Conservation (phyloP, 2,113 vertebrate species). For the Tragelaphus strepsiceros region DNA sequence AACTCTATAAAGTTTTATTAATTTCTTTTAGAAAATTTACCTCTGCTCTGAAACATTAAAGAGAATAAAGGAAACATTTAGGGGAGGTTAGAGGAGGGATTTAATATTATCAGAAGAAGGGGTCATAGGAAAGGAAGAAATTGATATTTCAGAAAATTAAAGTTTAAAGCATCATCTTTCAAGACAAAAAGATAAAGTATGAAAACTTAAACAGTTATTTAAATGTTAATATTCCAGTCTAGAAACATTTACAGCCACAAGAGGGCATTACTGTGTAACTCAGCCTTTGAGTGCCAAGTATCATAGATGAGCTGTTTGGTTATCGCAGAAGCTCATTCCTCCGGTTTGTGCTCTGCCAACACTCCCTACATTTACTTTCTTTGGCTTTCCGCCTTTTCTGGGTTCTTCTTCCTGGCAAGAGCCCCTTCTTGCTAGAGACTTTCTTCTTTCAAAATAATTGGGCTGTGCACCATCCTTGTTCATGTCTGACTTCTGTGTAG, state of each 20-base stretch:
- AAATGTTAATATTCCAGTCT: background rate
- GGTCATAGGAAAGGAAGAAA: background rate
- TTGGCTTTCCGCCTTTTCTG: background rate
- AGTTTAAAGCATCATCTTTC: slow-evolving; percentile 23
- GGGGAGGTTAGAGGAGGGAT: background rate
- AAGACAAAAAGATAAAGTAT: background rate
- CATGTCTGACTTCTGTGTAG: background rate
- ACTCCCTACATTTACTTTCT: background rate
- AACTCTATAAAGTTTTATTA: slow-evolving; percentile 8
- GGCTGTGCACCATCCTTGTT: background rate
- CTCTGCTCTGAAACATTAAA: background rate
- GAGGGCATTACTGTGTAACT: background rate
- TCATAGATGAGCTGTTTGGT: background rate
- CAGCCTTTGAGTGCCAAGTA: background rate
- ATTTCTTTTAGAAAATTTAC: background rate
- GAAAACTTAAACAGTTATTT: background rate
- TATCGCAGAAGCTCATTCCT: background rate
- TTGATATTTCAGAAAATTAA: slow-evolving; percentile 17
- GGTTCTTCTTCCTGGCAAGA: background rate
- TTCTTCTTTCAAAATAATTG: slow-evolving; percentile 39
- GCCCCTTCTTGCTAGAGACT: background rate
- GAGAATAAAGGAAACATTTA: slow-evolving; percentile 7
- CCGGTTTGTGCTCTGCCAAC: background rate
- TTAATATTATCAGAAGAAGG: slow-evolving; percentile 20
- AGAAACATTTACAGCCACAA: slow-evolving; percentile 14